phyloP scores from a whole-genome alignment of 1,140 invertebrate species.

The Pseudomyrmex pallidus region DNA sequence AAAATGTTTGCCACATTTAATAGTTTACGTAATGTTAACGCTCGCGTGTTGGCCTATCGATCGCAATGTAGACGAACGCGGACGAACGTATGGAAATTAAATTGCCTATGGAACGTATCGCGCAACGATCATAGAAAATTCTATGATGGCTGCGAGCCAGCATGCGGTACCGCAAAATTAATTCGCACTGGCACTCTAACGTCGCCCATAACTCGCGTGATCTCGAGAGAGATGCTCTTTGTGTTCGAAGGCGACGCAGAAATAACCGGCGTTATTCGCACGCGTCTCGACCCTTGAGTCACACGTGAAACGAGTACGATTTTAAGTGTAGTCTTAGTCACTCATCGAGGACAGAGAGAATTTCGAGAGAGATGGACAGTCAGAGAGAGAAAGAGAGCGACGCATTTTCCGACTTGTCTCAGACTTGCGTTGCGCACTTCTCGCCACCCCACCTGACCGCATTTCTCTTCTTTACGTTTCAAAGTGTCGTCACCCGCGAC shows the following conservation, averaged over 20 bases:
- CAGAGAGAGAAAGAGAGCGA: background rate
- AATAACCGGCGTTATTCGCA: constrained; percentile 75
- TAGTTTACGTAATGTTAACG: too few species aligned
- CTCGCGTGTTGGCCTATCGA: background rate
- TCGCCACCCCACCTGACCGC: constrained; percentile 23
- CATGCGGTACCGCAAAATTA: constrained; percentile 72
- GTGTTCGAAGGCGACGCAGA: constrained; percentile 71
- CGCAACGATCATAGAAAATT: constrained; percentile 44
- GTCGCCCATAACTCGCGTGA: constrained; percentile 64
- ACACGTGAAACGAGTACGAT: constrained; percentile 62
- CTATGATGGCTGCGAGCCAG: constrained; percentile 41
- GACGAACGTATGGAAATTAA: background rate
- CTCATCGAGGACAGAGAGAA: constrained; percentile 61
- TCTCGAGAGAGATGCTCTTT: constrained; percentile 70
- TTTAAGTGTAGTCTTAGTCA: constrained; percentile 73
- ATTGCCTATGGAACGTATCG: constrained; percentile 6
- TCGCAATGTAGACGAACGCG: background rate
- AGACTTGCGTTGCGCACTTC: constrained; percentile 9
- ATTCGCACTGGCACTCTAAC: constrained; percentile 62
- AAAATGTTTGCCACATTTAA: background rate
- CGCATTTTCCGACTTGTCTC: constrained; percentile 7
- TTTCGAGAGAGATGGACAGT: constrained; percentile 11
- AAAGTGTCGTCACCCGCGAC: constrained; percentile 26
- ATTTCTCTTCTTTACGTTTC: constrained; percentile 51
- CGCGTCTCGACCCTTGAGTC: constrained; percentile 68